A percentile compares a stretch with the other conserved stretches of the same genome.
These are phyloP conservation scores for Enteromius treurensis DNA, from an alignment of 2,797 vertebrate species.

Conservation along the genomic window DNA sequence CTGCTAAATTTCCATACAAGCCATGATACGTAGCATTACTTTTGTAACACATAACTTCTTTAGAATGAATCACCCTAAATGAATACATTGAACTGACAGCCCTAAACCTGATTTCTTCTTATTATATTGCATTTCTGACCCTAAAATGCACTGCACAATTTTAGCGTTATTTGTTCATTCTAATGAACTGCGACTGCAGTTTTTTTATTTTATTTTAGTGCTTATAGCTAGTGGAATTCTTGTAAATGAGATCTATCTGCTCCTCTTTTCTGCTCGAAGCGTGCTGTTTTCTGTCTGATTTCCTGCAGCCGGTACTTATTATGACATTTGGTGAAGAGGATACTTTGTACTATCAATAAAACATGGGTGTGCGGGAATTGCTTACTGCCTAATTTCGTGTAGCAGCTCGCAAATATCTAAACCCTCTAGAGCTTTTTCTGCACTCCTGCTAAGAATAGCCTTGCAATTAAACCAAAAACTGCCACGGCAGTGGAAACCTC, in stretches of 20 bases:
- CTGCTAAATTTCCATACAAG: not conserved
- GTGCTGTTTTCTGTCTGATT: conserved; percentile 66
- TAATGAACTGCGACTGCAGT: conserved; percentile 49
- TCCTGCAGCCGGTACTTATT: conserved; percentile 73
- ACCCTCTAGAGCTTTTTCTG: conserved; percentile 67
- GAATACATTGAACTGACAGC: not conserved
- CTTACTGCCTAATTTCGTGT: conserved; percentile 69
- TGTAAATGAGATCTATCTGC: conserved; percentile 60
- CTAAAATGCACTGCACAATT: conserved; percentile 64
- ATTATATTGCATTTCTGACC: conserved; percentile 53
- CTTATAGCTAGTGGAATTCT: conserved; percentile 59
- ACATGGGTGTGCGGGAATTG: conserved; percentile 71
- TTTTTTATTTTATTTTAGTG: conserved; percentile 32
- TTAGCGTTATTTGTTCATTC: conserved; percentile 53
- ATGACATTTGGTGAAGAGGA: conserved; percentile 77
- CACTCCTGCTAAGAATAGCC: conserved; percentile 65
- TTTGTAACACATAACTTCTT: not conserved
- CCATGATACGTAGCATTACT: not conserved
- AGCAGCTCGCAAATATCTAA: conserved; percentile 64
- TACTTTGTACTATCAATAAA: conserved; percentile 77
- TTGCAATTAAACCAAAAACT: conserved; percentile 73
- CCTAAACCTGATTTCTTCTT: not conserved
- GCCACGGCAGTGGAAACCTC: conserved; percentile 60
- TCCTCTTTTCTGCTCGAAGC: conserved; percentile 59
- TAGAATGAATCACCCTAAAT: not conserved